phyloP scores from a whole-genome alignment of 2,888 invertebrate genomes.

The Rhyacophila evoluta region DNA sequence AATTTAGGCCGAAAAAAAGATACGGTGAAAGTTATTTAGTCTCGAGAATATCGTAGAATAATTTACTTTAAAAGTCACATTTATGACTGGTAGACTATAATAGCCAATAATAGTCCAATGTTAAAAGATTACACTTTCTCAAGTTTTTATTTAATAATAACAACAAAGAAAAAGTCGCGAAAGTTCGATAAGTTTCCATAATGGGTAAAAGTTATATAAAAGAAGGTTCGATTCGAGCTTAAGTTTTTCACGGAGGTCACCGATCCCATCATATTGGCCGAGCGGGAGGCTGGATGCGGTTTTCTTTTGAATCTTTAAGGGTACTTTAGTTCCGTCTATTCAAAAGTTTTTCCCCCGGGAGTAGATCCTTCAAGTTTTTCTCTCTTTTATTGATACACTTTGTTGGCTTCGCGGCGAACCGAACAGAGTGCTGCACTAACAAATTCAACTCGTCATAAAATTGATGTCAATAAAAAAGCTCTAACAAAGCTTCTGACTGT shows the following conservation, averaged over 20 bases:
- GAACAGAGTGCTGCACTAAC: neutral
- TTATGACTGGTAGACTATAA: neutral
- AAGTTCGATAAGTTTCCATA: neutral
- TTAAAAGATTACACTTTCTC: neutral
- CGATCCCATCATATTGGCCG: neutral
- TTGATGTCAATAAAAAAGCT: no score
- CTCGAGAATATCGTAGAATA: no score
- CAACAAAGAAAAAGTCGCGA: neutral
- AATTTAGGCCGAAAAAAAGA: no score
- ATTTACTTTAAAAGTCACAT: no score
- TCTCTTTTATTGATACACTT: neutral
- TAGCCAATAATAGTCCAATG: neutral
- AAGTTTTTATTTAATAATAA: neutral
- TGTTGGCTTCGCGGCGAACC: neutral
- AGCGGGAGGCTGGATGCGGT: neutral
- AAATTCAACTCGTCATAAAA: neutral
- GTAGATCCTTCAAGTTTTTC: neutral
- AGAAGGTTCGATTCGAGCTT: neutral
- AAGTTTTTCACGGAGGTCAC: neutral
- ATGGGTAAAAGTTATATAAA: constrained; percentile 16
- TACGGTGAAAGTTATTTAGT: no score
- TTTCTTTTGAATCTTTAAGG: constrained; percentile 15
- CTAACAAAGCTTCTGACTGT: no score
- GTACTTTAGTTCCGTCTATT: constrained; percentile 8
- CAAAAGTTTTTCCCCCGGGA: neutral